Percentiles rank a stretch among this genome's conserved stretches.
Evolutionary conservation across 2,113 vertebrate genomes (phyloP).

Genomic region (Gambusia affinis): DNA sequence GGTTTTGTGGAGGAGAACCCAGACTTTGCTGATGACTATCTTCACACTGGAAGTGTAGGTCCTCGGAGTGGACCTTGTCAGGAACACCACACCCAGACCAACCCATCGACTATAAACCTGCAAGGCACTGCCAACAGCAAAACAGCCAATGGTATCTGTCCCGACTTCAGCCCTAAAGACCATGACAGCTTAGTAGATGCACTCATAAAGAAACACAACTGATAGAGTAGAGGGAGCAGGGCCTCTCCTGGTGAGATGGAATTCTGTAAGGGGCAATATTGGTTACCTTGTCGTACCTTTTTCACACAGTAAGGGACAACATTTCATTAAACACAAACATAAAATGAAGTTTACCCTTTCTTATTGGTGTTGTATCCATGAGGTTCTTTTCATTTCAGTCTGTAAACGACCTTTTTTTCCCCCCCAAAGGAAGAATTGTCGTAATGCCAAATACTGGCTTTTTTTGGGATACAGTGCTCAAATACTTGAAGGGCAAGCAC

Average conservation of each 20-base stretch:
- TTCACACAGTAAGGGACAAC: constrained; percentile 53
- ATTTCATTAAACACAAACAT: constrained; percentile 47
- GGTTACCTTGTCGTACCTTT: constrained; percentile 30
- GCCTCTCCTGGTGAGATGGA: constrained; percentile 85
- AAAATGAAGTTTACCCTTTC: constrained; percentile 53
- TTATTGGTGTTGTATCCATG: constrained; percentile 51
- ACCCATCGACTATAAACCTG: constrained; percentile 38
- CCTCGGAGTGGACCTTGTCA: constrained; percentile 70
- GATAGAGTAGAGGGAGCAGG: constrained; percentile 36
- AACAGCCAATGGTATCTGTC: constrained; percentile 90
- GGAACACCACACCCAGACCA: constrained; percentile 50
- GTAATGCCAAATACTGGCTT: constrained; percentile 78
- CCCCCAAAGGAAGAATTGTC: constrained; percentile 68
- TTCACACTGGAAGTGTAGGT: constrained; percentile 82
- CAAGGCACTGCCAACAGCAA: constrained; percentile 68
- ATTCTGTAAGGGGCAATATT: constrained; percentile 40
- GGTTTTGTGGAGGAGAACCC: constrained; percentile 84
- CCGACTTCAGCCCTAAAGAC: constrained; percentile 90
- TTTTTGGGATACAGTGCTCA: constrained; percentile 61
- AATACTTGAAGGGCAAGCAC: constrained; percentile 82
- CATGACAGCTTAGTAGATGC: constrained; percentile 57
- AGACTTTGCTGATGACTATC: constrained; percentile 88
- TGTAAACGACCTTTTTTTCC: constrained; percentile 49
- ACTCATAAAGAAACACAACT: constrained; percentile 88
- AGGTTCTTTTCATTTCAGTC: constrained; percentile 51